Conservation (phyloP, 2,888 invertebrate species). For the Sthenelais limicola region DNA sequence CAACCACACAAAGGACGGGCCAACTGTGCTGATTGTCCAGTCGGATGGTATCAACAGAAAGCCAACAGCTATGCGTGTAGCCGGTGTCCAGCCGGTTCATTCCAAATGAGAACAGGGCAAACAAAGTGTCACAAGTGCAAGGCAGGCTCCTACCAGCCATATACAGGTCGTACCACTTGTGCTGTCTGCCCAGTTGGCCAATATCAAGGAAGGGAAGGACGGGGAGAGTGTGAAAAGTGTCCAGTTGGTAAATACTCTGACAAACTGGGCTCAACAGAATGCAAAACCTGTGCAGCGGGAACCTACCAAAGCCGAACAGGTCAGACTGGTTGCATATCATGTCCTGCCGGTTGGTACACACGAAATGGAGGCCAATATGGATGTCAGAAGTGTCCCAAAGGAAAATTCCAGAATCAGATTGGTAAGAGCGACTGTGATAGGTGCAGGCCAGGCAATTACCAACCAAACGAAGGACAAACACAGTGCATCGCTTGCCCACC, state of each 20-base stretch:
- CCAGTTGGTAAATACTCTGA: slow-evolving; percentile 6
- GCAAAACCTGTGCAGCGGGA: background rate
- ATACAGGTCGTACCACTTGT: background rate
- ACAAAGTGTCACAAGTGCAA: background rate
- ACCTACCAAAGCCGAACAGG: background rate
- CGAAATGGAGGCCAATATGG: background rate
- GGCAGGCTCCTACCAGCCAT: background rate
- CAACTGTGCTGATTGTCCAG: background rate
- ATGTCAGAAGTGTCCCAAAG: background rate
- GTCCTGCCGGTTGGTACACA: background rate
- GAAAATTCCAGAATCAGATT: slow-evolving; percentile 2
- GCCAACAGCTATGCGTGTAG: slow-evolving; percentile 5
- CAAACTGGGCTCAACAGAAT: background rate
- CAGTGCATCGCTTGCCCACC: too few species aligned
- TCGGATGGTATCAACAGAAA: background rate
- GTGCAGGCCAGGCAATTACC: background rate
- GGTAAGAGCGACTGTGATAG: background rate
- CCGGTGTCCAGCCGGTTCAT: background rate
- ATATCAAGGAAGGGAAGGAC: background rate
- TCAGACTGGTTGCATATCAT: background rate
- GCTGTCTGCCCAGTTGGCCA: background rate
- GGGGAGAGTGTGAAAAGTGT: background rate
- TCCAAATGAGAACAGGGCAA: background rate
- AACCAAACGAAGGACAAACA: too few species aligned
- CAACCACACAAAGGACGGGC: background rate